Conservation (phyloP, 92 coral and sea anemone genomes). For the Phymanthus crucifer region DNA sequence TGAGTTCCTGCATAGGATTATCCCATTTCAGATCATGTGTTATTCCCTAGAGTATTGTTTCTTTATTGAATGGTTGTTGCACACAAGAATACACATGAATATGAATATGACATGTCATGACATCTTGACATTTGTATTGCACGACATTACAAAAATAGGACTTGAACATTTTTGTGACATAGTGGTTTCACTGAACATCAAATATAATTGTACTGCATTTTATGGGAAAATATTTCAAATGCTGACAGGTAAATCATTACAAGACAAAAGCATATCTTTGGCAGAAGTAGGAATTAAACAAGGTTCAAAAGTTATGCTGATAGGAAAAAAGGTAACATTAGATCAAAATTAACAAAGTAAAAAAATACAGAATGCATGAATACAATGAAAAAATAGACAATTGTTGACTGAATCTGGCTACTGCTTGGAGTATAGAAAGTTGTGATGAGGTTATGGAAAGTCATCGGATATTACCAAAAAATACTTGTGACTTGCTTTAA, state of each 20-base stretch:
- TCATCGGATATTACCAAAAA: no score
- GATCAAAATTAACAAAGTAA: no score
- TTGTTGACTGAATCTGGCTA: no score
- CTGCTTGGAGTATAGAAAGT: no score
- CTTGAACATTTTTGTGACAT: no score
- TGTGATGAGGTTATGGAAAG: no score
- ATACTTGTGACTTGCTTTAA: no score
- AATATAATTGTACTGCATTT: neutral
- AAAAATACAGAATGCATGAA: no score
- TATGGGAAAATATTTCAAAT: neutral
- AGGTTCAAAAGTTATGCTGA: slow-evolving; percentile 82
- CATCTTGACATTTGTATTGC: neutral
- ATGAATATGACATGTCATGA: neutral
- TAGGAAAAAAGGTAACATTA: slow-evolving; percentile 81
- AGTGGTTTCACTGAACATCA: no score
- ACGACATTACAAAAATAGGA: no score
- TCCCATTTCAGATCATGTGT: neutral
- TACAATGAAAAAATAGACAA: no score
- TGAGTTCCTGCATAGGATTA: no score
- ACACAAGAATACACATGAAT: neutral
- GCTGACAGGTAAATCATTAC: slow-evolving; percentile 77
- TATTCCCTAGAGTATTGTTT: neutral
- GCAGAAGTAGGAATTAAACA: slow-evolving; percentile 67
- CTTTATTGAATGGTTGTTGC: neutral
- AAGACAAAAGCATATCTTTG: slow-evolving; percentile 55